These are phyloP conservation scores for Caenorhabditis zanzibari DNA, from an alignment of 2,888 invertebrate species.

Conservation along the genomic window DNA sequence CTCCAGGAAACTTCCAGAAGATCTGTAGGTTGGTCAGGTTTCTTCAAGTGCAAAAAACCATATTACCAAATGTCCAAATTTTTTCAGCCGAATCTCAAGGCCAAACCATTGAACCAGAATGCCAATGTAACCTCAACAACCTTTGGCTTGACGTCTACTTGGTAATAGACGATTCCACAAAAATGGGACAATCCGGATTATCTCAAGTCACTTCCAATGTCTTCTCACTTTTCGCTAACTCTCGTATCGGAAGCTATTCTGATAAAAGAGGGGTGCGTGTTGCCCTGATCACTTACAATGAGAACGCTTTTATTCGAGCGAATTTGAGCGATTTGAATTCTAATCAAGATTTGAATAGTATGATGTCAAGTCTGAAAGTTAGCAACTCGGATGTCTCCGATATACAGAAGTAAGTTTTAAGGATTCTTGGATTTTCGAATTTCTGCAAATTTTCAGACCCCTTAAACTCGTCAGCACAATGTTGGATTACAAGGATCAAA, in stretches of 20 bases:
- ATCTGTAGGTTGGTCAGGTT: too few species aligned
- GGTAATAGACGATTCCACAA: constrained; percentile 12
- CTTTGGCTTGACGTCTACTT: constrained; percentile 32
- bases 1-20: too few species aligned
- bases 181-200: constrained; percentile 16
- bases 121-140: constrained; percentile 35
- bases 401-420: constrained; percentile 10
- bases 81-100: too few species aligned
- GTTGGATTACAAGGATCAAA: constrained; percentile 20
- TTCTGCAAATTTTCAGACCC: background rate
- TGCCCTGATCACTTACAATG: constrained; percentile 2
- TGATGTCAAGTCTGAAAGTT: constrained; percentile 7
- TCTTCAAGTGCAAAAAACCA: too few species aligned
- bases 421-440: background rate
- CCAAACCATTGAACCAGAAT: constrained; percentile 14
- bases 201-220: constrained; percentile 26
- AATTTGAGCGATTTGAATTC: constrained; percentile 37
- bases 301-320: background rate
- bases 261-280: constrained; percentile 23
- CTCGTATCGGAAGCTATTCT: constrained; percentile 13
- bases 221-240: constrained; percentile 16
- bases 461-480: constrained; percentile 13
- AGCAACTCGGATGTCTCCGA: background rate
- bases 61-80: too few species aligned
- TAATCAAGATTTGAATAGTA: constrained; percentile 5